phyloP scores from a whole-genome alignment of 2,888 invertebrate genomes.

The Eilema caniola region DNA sequence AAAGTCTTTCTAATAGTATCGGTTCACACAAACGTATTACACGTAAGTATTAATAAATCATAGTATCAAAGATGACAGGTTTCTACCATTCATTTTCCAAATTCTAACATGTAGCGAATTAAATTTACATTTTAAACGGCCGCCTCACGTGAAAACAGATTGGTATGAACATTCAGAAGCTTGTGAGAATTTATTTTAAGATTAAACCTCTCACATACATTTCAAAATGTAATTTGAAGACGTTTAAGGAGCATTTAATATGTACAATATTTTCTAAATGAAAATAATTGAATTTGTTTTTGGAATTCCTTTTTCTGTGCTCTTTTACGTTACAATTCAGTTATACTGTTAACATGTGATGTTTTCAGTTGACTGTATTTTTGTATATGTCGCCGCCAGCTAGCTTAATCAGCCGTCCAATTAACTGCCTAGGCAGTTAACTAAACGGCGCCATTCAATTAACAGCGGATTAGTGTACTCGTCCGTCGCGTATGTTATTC shows the following conservation, averaged over 20 bases:
- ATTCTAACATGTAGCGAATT: constrained; percentile 8
- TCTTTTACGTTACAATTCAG: background rate
- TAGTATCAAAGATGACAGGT: constrained; percentile 3
- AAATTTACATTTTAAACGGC: constrained; percentile 16
- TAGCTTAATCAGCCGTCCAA: too few species aligned
- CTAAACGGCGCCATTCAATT: too few species aligned
- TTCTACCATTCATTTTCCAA: background rate
- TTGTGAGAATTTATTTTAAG: constrained; percentile 7
- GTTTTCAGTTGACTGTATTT: background rate
- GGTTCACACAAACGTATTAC: too few species aligned
- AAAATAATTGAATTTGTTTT: background rate
- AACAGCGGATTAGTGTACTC: too few species aligned
- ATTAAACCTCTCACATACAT: constrained; percentile 14
- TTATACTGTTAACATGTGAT: background rate
- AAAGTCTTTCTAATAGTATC: too few species aligned
- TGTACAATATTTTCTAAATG: constrained; percentile 1
- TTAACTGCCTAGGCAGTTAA: too few species aligned
- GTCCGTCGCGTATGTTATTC: too few species aligned
- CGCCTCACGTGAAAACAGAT: constrained; percentile 2
- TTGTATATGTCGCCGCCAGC: too few species aligned
- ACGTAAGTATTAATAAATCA: background rate
- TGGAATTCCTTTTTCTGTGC: background rate
- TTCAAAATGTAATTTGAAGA: constrained; percentile 13
- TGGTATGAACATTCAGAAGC: constrained; percentile 8
- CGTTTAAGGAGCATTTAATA: constrained; percentile 13